Conservation (phyloP, 2,888 invertebrate genomes). For the Imbricaverruca yamaguchii region DNA sequence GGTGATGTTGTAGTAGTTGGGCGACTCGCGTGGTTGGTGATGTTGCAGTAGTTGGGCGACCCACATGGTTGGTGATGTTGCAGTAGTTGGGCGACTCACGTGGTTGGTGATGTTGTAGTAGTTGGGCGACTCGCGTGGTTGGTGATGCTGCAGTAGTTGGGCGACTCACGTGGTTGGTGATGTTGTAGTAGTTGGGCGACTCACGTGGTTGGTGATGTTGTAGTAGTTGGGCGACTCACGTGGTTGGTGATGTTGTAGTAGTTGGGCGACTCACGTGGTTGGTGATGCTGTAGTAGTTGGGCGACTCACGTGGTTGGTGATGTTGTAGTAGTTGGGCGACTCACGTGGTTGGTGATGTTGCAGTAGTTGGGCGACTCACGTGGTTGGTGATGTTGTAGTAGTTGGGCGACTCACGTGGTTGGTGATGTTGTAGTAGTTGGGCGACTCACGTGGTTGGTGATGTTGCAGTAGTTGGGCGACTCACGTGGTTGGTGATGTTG, state of each 20-base stretch:
- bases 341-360: constrained; percentile 72
- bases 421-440: constrained; percentile 84
- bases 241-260: constrained; percentile 78
- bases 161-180: constrained; percentile 53
- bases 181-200: constrained; percentile 85
- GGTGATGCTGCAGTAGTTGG: constrained; percentile 71
- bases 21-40: constrained; percentile 61
- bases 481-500: constrained; percentile 63
- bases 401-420: constrained; percentile 55
- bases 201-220: too few relatives aligned
- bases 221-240: not conserved
- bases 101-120: constrained; percentile 61
- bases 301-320: too few relatives aligned
- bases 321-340: constrained; percentile 67
- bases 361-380: too few relatives aligned
- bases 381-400: constrained; percentile 59
- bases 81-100: constrained; percentile 81
- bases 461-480: constrained; percentile 50
- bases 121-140: too few relatives aligned
- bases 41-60: too few relatives aligned
- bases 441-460: too few relatives aligned
- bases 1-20: constrained; percentile 84
- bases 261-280: constrained; percentile 77
- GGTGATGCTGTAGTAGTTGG: constrained; percentile 72
- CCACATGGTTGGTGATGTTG: too few relatives aligned